A percentile compares a stretch with the other conserved stretches of the same genome.
Conservation (phyloP, 1,140 invertebrate genomes). For the Chionoecetes opilio region DNA sequence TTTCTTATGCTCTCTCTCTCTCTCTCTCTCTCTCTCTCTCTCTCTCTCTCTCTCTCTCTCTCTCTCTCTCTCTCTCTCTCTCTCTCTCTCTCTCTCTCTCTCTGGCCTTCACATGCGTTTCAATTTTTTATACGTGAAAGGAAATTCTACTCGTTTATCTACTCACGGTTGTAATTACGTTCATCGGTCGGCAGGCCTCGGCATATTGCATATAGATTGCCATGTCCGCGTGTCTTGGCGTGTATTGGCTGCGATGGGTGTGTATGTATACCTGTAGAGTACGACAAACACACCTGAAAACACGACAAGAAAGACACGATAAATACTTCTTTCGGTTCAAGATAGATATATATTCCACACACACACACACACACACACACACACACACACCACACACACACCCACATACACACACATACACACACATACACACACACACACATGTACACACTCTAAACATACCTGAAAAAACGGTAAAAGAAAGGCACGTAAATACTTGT, state of each 20-base stretch:
- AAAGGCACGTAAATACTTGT: too few species aligned
- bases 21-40: slow-evolving; percentile 2
- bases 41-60: slow-evolving; percentile 34
- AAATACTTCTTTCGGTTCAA: too few species aligned
- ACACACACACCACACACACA: too few species aligned
- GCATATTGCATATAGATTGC: slow-evolving; percentile 29
- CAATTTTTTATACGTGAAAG: background rate
- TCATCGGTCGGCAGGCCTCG: background rate
- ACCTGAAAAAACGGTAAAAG: too few species aligned
- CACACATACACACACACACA: too few species aligned
- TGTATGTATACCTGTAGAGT: background rate
- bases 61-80: slow-evolving; percentile 50
- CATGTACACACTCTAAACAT: too few species aligned
- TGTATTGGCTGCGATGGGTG: background rate
- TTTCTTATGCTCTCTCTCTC: too few species aligned
- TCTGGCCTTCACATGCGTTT: background rate
- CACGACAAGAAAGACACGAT: background rate
- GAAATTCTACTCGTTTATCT: slow-evolving; percentile 30
- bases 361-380: too few species aligned
- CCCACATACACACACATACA: too few species aligned
- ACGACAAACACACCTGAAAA: background rate
- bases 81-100: slow-evolving; percentile 35
- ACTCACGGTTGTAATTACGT: background rate
- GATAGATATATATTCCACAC: too few species aligned
- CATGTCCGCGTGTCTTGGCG: background rate